These are phyloP conservation scores for Cynodonichthys magdalenae DNA, from an alignment of 2,797 vertebrate species.

Conservation along the genomic window DNA sequence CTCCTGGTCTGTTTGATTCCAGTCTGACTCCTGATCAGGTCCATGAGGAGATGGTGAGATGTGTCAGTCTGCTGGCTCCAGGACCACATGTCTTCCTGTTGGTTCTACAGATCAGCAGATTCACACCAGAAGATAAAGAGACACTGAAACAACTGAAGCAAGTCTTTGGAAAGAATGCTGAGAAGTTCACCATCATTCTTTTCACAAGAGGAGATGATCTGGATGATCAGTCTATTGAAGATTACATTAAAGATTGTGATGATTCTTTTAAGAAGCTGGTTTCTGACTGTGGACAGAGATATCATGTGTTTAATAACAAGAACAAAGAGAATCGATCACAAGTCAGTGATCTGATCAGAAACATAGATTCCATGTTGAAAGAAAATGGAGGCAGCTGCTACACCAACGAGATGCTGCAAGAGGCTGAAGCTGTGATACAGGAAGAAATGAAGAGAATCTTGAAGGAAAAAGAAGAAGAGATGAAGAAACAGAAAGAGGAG, in stretches of 20 bases:
- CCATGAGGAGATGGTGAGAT: conserved; percentile 37
- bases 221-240: background rate
- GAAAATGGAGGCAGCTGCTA: conserved; percentile 18
- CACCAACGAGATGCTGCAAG: conserved; percentile 22
- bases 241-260: background rate
- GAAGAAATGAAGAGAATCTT: conserved; percentile 35
- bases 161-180: conserved; percentile 41
- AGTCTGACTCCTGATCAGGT: conserved; percentile 15
- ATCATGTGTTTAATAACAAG: conserved; percentile 46
- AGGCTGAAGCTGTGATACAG: conserved; percentile 43
- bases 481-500: conserved; percentile 12
- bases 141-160: conserved; percentile 30
- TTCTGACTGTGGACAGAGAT: conserved; percentile 34
- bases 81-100: conserved; percentile 62
- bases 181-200: conserved; percentile 36
- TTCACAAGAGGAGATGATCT: conserved; percentile 37
- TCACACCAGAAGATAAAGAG: conserved; percentile 38
- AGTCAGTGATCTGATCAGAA: conserved; percentile 17
- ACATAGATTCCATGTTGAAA: conserved; percentile 20
- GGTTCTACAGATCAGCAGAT: conserved; percentile 39
- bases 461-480: conserved; percentile 27
- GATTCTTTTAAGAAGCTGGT: conserved; percentile 4
- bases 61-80: conserved; percentile 22
- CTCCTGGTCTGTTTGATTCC: conserved; percentile 40
- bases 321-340: background rate